Evolutionary conservation across 2,888 invertebrate genomes (phyloP).

Genomic region (Mactromeris polynyma): DNA sequence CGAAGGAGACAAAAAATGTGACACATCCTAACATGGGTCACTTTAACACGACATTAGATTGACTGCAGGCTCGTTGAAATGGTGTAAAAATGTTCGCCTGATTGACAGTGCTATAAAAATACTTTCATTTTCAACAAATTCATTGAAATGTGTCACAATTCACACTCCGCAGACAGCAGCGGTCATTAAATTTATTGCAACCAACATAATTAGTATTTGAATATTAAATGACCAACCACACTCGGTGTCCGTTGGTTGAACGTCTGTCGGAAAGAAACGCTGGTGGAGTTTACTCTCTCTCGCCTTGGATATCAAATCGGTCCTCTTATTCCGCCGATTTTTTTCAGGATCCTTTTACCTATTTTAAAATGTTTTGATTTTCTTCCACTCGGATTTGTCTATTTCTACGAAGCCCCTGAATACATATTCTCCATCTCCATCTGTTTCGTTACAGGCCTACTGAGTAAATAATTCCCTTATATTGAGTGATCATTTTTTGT

Average conservation of each 20-base stretch:
- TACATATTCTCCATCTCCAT: too few relatives aligned
- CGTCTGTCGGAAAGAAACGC: not conserved
- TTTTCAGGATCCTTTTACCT: not conserved
- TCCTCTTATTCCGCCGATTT: not conserved
- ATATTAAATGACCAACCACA: not conserved
- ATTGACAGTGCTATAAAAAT: not conserved
- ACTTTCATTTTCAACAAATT: not conserved
- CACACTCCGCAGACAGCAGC: not conserved
- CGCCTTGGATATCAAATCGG: not conserved
- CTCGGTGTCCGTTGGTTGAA: not conserved
- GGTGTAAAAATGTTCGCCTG: not conserved
- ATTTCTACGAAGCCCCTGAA: not conserved
- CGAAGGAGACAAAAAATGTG: slow-evolving; percentile 16
- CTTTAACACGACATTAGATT: not conserved
- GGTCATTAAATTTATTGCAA: not conserved
- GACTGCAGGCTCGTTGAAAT: not conserved
- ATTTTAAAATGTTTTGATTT: not conserved
- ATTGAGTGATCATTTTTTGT: too few relatives aligned
- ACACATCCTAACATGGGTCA: slow-evolving; percentile 8
- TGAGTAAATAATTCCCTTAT: too few relatives aligned
- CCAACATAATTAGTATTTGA: not conserved
- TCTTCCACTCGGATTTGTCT: not conserved
- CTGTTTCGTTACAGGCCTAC: too few relatives aligned
- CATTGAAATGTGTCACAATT: slow-evolving; percentile 1
- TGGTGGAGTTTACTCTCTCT: not conserved